Percentiles rank a stretch among this genome's conserved stretches.
These are phyloP conservation scores for Serripes groenlandicus DNA, from an alignment of 2,888 invertebrate species.

Conservation along the genomic window DNA sequence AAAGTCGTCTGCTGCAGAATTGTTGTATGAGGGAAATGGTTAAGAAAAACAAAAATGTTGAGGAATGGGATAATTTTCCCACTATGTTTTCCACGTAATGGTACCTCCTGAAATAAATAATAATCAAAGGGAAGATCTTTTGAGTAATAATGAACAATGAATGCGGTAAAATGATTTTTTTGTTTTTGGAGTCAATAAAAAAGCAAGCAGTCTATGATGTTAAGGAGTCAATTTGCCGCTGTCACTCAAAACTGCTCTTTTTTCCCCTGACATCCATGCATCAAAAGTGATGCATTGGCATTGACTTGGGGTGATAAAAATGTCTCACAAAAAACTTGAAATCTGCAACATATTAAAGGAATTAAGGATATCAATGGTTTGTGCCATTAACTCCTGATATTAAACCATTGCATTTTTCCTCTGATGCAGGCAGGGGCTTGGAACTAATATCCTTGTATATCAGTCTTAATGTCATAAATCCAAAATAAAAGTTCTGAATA, in stretches of 20 bases:
- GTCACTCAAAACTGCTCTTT: background rate
- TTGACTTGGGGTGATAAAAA: background rate
- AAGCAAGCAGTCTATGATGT: too few species aligned
- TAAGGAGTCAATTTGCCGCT: background rate
- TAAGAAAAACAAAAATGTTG: too few species aligned
- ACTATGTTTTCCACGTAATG: background rate
- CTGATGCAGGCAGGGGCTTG: background rate
- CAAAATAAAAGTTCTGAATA: conserved; percentile 3
- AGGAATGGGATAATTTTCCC: too few species aligned
- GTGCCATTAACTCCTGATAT: conserved; percentile 13
- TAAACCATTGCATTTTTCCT: conserved; percentile 10
- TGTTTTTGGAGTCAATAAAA: too few species aligned
- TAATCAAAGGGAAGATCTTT: background rate
- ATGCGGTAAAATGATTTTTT: too few species aligned
- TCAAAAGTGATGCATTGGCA: too few species aligned
- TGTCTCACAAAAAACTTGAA: background rate
- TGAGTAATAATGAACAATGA: too few species aligned
- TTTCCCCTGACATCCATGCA: conserved; percentile 7
- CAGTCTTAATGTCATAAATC: conserved; percentile 15
- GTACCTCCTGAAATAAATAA: background rate
- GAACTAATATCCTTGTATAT: conserved; percentile 14
- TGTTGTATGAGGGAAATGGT: too few species aligned
- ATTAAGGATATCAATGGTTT: background rate
- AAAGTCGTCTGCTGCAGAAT: too few species aligned
- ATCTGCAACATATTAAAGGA: background rate